phyloP scores from a whole-genome alignment of 2,113 vertebrate species.

The Benitochromis conjunctus region DNA sequence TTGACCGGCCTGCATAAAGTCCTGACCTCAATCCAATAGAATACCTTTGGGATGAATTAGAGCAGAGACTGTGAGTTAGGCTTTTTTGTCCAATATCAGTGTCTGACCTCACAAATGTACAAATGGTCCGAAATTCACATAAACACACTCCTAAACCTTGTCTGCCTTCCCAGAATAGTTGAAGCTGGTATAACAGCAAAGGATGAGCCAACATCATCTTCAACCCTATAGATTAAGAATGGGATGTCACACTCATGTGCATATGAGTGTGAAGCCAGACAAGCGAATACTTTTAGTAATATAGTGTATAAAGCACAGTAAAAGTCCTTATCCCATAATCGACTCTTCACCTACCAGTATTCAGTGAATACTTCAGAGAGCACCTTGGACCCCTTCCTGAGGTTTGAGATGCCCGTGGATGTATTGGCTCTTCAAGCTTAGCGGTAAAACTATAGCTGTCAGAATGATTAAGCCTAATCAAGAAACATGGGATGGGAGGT shows the following conservation, averaged over 20 bases:
- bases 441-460: slow-evolving; percentile 55
- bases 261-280: neutral
- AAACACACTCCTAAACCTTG: neutral
- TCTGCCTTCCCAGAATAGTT: neutral
- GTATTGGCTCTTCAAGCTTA: slow-evolving; percentile 28
- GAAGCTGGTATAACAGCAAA: neutral
- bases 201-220: neutral
- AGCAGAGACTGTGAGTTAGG: neutral
- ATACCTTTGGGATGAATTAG: neutral
- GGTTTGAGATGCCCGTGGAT: neutral
- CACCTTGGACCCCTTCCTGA: slow-evolving; percentile 8
- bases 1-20: neutral
- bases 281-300: neutral
- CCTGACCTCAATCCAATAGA: neutral
- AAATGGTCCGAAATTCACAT: neutral
- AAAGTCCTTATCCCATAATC: neutral
- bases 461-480: slow-evolving; percentile 69
- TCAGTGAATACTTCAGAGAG: neutral
- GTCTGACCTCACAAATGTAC: neutral
- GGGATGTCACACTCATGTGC: neutral
- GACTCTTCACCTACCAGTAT: neutral
- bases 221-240: neutral
- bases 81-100: neutral
- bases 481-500: slow-evolving; percentile 68
- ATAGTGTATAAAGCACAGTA: neutral